These are phyloP conservation scores for Aricia artaxerxes DNA, from an alignment of 2,888 invertebrate genomes.

Conservation along the genomic window DNA sequence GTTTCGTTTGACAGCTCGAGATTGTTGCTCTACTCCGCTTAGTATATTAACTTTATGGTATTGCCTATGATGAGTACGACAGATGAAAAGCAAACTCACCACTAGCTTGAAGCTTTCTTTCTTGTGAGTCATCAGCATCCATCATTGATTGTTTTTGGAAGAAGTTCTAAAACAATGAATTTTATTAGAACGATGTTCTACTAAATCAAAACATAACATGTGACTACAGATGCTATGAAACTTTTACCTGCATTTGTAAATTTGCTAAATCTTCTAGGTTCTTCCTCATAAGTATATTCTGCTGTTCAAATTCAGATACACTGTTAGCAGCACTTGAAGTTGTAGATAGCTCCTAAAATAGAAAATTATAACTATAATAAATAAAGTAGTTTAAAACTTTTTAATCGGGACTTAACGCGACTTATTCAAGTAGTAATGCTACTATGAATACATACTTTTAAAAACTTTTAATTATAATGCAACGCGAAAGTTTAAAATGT, in stretches of 20 bases:
- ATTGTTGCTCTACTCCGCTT: no score
- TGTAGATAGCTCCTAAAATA: constrained; percentile 69
- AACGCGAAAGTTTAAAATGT: no score
- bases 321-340: constrained; percentile 77
- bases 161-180: constrained; percentile 60
- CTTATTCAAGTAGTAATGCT: no score
- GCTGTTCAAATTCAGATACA: constrained; percentile 75
- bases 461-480: no score
- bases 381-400: no score
- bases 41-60: no score
- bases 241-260: constrained; percentile 73
- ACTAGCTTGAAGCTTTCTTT: constrained; percentile 71
- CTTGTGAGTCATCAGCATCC: constrained; percentile 74
- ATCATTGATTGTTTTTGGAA: constrained; percentile 73
- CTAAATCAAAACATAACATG: neutral
- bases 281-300: constrained; percentile 73
- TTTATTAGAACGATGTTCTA: neutral
- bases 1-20: no score
- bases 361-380: neutral
- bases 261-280: constrained; percentile 76
- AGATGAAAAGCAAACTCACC: constrained; percentile 55
- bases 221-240: neutral
- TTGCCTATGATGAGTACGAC: no score
- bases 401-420: no score
- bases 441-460: no score